Conservation (phyloP, 2,888 invertebrate genomes). For the Magallana nippona region DNA sequence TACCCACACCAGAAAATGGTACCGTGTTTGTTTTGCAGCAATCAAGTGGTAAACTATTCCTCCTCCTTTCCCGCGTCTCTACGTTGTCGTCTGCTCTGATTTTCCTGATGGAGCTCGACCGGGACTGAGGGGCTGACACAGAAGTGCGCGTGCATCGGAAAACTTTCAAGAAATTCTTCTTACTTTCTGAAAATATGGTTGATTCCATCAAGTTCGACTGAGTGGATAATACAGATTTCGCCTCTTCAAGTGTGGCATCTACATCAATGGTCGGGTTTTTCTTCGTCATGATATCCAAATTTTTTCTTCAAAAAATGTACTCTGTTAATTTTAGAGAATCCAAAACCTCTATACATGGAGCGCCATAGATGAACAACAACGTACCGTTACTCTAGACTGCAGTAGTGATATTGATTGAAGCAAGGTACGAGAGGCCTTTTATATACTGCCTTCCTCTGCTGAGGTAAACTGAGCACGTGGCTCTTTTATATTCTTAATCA, state of each 20-base stretch:
- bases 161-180: neutral
- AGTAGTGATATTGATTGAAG: neutral
- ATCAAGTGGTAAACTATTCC: slow-evolving; percentile 20
- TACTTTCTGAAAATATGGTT: neutral
- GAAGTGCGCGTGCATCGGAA: neutral
- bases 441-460: neutral
- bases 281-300: neutral
- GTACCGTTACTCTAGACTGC: neutral
- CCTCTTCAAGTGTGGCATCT: neutral
- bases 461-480: slow-evolving; percentile 29
- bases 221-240: neutral
- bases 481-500: neutral
- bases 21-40: neutral
- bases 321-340: too few relatives aligned
- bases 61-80: neutral
- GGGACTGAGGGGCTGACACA: slow-evolving; percentile 67
- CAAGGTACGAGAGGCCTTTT: neutral
- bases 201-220: neutral
- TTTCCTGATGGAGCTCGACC: slow-evolving; percentile 74
- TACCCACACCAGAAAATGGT: neutral
- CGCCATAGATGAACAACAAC: too few relatives aligned
- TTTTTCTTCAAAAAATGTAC: too few relatives aligned
- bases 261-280: neutral
- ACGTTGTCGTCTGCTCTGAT: neutral
- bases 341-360: too few relatives aligned